These are phyloP conservation scores for Pseudococcus longispinus DNA, from an alignment of 2,888 invertebrate genomes.

Conservation along the genomic window DNA sequence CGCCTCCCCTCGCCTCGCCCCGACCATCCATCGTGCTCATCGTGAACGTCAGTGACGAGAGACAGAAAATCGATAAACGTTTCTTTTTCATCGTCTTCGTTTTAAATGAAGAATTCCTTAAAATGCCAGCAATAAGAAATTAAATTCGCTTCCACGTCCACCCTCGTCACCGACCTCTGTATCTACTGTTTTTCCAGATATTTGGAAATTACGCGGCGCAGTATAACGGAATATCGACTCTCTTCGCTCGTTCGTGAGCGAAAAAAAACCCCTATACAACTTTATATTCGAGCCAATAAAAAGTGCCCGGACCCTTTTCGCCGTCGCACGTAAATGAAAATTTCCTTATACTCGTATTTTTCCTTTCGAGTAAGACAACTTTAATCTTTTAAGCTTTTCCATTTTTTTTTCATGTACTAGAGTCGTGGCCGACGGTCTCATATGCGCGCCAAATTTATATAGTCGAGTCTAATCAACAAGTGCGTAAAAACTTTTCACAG, in stretches of 20 bases:
- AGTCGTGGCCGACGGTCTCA: neutral
- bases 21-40: neutral
- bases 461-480: constrained; percentile 1
- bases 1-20: neutral
- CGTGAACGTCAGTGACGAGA: neutral
- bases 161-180: neutral
- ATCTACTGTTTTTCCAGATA: neutral
- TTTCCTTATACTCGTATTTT: neutral
- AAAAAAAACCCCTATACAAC: neutral
- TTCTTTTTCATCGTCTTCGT: constrained; percentile 1
- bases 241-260: neutral
- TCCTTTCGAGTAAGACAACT: neutral
- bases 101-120: constrained; percentile 14
- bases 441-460: neutral
- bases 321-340: neutral
- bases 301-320: neutral
- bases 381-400: constrained; percentile 1
- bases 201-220: neutral
- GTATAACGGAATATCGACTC: neutral
- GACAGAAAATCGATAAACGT: constrained; percentile 20
- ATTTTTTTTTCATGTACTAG: neutral
- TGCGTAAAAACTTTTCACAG: neutral
- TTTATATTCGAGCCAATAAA: constrained; percentile 5
- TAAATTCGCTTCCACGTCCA: neutral
- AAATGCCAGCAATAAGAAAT: constrained; percentile 16